These are phyloP conservation scores for Percopsis omiscomaycus DNA, from an alignment of 2,797 vertebrate species.

Conservation along the genomic window DNA sequence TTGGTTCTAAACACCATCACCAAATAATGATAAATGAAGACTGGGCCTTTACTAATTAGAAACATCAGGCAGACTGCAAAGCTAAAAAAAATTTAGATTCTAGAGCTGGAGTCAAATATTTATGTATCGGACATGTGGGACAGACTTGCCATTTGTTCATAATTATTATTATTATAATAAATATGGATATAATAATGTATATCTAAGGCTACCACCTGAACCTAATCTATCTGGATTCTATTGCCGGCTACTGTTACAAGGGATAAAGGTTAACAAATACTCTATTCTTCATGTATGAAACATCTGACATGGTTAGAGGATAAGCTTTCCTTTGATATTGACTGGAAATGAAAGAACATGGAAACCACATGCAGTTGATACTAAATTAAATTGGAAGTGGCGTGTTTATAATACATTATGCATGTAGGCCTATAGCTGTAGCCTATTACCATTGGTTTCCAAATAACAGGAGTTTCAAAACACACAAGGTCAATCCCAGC, in stretches of 20 bases:
- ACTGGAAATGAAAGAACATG: too few relatives aligned
- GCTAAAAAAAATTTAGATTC: too few relatives aligned
- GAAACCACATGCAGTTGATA: too few relatives aligned
- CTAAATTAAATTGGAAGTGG: neutral
- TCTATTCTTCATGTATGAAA: neutral
- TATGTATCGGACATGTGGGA: too few relatives aligned
- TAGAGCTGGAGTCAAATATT: too few relatives aligned
- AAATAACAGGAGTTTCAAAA: constrained; percentile 25
- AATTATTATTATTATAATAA: too few relatives aligned
- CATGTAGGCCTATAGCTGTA: neutral
- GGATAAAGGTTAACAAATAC: neutral
- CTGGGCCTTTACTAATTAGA: too few relatives aligned
- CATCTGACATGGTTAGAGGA: neutral
- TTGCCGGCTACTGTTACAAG: neutral
- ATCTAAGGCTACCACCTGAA: too few relatives aligned
- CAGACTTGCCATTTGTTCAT: too few relatives aligned
- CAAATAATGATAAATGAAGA: too few relatives aligned
- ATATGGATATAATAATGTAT: too few relatives aligned
- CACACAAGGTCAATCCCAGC: constrained; percentile 16
- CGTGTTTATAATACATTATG: neutral
- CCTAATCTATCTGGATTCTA: neutral
- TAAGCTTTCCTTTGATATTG: neutral
- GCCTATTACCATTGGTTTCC: neutral
- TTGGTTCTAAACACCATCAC: neutral
- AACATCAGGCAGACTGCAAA: too few relatives aligned